Conservation (phyloP, 2,888 invertebrate species). For the Ashinkailepas kermadecensis region DNA sequence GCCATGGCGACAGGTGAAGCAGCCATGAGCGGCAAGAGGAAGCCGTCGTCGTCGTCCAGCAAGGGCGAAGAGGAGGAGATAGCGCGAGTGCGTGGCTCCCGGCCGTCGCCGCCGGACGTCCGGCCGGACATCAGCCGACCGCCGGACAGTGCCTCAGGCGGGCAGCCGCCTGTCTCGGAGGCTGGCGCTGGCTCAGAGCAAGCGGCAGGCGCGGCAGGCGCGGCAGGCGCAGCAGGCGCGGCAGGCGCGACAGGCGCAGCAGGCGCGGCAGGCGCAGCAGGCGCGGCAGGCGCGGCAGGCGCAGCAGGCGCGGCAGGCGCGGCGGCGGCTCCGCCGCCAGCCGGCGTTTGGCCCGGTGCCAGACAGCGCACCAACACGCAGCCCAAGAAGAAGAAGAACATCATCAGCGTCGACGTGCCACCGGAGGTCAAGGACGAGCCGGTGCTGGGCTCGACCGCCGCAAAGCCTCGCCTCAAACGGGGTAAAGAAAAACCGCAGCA, state of each 20-base stretch:
- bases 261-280: neutral
- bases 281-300: neutral
- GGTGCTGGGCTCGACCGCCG: neutral
- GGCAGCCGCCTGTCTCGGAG: too few relatives aligned
- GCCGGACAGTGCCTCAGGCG: too few relatives aligned
- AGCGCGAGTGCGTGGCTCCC: neutral
- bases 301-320: neutral
- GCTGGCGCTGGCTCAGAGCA: neutral
- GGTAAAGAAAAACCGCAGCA: too few relatives aligned
- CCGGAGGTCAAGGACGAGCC: constrained; percentile 6
- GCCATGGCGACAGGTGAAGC: neutral
- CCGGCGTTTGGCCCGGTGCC: constrained; percentile 4
- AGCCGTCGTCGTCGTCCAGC: constrained; percentile 3
- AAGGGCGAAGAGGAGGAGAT: neutral
- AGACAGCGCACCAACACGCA: constrained; percentile 8
- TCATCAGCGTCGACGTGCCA: neutral
- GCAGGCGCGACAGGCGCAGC: neutral
- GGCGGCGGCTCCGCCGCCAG: neutral
- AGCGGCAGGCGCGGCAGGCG: neutral
- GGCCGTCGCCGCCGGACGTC: too few relatives aligned
- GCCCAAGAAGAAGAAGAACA: constrained; percentile 6
- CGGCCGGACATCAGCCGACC: too few relatives aligned
- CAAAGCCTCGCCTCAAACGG: neutral
- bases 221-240: neutral
- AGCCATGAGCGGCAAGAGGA: constrained; percentile 1